Percentiles rank a stretch among this genome's conserved stretches.
Conservation (phyloP, 2,113 vertebrate species). For the Felis catus region DNA sequence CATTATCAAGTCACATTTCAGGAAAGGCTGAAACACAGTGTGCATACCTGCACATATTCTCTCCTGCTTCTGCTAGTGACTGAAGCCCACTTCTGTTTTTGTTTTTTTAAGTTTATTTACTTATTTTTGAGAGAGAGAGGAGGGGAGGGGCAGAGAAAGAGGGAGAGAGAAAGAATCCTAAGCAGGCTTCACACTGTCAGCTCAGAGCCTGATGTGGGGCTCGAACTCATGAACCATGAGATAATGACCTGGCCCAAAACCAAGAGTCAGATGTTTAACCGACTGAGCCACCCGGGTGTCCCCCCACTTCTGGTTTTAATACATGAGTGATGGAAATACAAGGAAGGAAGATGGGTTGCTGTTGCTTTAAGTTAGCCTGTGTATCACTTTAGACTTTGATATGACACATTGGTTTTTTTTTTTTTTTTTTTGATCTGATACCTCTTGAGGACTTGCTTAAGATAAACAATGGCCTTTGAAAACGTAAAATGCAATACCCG, state of each 20-base stretch:
- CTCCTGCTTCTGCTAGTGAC: neutral
- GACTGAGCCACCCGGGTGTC: too few relatives aligned
- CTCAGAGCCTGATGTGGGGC: too few relatives aligned
- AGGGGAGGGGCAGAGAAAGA: too few relatives aligned
- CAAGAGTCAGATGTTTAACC: too few relatives aligned
- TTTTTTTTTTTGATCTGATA: neutral
- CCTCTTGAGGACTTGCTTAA: constrained; percentile 16
- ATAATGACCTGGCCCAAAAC: too few relatives aligned
- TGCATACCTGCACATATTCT: neutral
- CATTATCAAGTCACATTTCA: neutral
- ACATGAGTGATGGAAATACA: neutral
- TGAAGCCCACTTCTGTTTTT: neutral
- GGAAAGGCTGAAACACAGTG: neutral
- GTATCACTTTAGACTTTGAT: neutral
- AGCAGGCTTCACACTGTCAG: too few relatives aligned
- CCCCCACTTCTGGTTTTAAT: constrained; percentile 7
- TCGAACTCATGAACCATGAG: too few relatives aligned
- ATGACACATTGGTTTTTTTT: neutral
- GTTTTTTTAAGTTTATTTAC: too few relatives aligned
- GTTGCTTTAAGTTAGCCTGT: neutral
- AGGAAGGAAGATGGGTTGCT: neutral
- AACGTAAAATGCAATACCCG: neutral
- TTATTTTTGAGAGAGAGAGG: too few relatives aligned
- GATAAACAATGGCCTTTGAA: neutral
- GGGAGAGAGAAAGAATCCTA: too few relatives aligned